Percentiles rank a stretch among this genome's conserved stretches.
These are phyloP conservation scores for Brachyhypopomus gauderio DNA, from an alignment of 2,113 vertebrate genomes.

Conservation along the genomic window DNA sequence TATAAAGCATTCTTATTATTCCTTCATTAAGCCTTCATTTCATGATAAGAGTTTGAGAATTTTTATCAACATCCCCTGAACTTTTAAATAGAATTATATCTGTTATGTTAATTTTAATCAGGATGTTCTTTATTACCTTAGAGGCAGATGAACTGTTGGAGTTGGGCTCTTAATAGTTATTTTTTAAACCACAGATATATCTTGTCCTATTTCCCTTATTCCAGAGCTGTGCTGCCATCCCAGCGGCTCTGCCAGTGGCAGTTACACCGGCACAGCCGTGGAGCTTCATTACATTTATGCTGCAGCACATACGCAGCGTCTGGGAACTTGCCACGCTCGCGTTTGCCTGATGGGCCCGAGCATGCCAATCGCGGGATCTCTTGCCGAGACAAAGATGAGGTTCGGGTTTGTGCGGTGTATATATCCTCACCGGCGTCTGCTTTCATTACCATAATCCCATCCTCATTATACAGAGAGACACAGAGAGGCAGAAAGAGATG, in stretches of 20 bases:
- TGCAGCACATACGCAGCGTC: conserved; percentile 52
- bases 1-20: conserved; percentile 49
- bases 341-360: conserved; percentile 64
- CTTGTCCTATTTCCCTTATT: conserved; percentile 30
- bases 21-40: conserved; percentile 63
- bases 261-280: conserved; percentile 38
- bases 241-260: background rate
- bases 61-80: conserved; percentile 57
- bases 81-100: conserved; percentile 64
- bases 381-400: conserved; percentile 70
- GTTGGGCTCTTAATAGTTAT: conserved; percentile 31
- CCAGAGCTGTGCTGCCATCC: background rate
- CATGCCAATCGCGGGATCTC: conserved; percentile 69
- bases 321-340: conserved; percentile 53
- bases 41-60: conserved; percentile 56
- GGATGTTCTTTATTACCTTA: conserved; percentile 50
- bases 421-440: conserved; percentile 67
- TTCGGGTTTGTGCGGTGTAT: conserved; percentile 68
- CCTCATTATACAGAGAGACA: conserved; percentile 63
- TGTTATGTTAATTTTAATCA: conserved; percentile 59
- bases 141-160: conserved; percentile 49
- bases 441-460: conserved; percentile 75
- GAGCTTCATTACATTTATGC: conserved; percentile 49
- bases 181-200: conserved; percentile 25
- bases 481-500: conserved; percentile 33